These are phyloP conservation scores for Pollenia griseotomentosa DNA, from an alignment of 2,888 invertebrate genomes.

Conservation along the genomic window DNA sequence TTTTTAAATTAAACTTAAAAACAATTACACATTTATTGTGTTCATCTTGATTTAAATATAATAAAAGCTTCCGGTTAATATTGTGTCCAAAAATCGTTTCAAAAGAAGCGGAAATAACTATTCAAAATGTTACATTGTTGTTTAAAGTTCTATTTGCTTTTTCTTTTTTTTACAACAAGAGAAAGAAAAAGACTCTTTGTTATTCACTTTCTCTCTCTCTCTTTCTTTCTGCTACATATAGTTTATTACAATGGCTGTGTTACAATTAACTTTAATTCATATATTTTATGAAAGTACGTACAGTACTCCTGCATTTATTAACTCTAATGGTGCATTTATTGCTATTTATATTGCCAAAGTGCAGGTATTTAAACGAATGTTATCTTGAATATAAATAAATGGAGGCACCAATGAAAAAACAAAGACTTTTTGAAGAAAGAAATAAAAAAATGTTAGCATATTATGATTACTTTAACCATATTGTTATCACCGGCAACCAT, in stretches of 20 bases:
- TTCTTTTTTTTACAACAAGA: background rate
- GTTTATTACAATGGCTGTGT: slow-evolving; percentile 7
- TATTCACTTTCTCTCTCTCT: background rate
- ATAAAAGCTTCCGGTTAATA: slow-evolving; percentile 70
- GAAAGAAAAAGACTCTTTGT: too few species aligned
- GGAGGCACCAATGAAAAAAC: too few species aligned
- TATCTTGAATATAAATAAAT: background rate
- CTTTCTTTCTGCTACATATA: background rate
- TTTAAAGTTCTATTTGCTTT: slow-evolving; percentile 26
- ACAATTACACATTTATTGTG: slow-evolving; percentile 29
- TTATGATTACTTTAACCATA: too few species aligned
- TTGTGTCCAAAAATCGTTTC: slow-evolving; percentile 28
- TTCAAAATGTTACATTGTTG: slow-evolving; percentile 60
- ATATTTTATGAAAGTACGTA: slow-evolving; percentile 22
- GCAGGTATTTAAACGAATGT: slow-evolving; percentile 35
- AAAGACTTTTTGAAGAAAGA: too few species aligned
- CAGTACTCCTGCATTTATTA: slow-evolving; percentile 59
- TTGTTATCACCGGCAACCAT: too few species aligned
- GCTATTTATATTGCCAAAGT: background rate
- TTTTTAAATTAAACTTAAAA: slow-evolving; percentile 46
- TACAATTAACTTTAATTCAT: slow-evolving; percentile 64
- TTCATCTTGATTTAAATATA: slow-evolving; percentile 63
- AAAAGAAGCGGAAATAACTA: slow-evolving; percentile 70
- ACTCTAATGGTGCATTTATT: slow-evolving; percentile 53
- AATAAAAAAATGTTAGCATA: too few species aligned